A percentile compares a stretch with the other conserved stretches of the same genome.
phyloP scores from a whole-genome alignment of 2,113 vertebrate genomes.

The Leptodactylus fuscus region DNA sequence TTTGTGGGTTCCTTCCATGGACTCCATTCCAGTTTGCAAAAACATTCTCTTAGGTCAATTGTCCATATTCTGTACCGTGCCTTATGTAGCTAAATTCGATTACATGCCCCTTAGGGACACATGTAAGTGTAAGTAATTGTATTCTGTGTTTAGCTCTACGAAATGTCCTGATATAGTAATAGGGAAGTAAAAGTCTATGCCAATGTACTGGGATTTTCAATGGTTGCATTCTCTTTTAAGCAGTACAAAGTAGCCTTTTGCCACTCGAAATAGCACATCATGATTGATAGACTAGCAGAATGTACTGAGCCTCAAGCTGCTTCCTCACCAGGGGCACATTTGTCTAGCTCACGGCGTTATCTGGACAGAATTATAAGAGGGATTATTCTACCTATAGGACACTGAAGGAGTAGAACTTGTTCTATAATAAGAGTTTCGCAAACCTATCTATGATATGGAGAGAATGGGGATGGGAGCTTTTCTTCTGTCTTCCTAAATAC shows the following conservation, averaged over 20 bases:
- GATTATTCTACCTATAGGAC: not conserved
- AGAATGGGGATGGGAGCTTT: conserved; percentile 64
- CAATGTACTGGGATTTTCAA: not conserved
- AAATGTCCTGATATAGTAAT: not conserved
- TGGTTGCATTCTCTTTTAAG: conserved; percentile 18
- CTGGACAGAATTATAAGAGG: conserved; percentile 24
- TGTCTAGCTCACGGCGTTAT: conserved; percentile 5
- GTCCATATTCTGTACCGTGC: too few species aligned
- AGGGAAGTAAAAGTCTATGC: not conserved
- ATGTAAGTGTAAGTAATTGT: not conserved
- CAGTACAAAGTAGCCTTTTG: not conserved
- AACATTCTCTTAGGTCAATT: not conserved
- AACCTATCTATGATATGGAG: conserved; percentile 65
- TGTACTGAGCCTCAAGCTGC: not conserved
- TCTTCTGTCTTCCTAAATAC: conserved; percentile 65
- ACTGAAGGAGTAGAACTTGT: not conserved
- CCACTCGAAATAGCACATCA: not conserved
- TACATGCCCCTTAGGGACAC: too few species aligned
- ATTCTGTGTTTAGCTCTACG: not conserved
- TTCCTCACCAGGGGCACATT: conserved; percentile 12
- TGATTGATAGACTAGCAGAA: conserved; percentile 15
- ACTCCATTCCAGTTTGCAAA: too few species aligned
- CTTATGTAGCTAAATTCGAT: too few species aligned
- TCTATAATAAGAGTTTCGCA: conserved; percentile 59
- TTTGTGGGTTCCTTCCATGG: not conserved